Evolutionary conservation across 2,113 vertebrate genomes (phyloP).

Genomic region (Oncorhynchus mykiss): DNA sequence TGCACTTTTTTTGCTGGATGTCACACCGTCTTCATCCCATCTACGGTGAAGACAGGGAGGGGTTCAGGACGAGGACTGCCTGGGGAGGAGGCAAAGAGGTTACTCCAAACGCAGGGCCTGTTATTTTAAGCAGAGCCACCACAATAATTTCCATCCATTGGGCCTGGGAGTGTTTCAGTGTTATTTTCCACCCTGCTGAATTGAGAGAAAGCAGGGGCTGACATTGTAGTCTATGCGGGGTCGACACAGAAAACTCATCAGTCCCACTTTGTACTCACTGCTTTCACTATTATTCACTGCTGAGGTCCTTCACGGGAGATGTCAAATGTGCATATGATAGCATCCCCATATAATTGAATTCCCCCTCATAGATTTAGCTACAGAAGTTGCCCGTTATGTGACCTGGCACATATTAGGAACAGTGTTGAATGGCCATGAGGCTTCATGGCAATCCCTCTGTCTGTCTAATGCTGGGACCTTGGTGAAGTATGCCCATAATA

Average conservation of each 20-base stretch:
- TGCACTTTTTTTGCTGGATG: conserved; percentile 53
- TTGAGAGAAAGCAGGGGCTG: conserved; percentile 44
- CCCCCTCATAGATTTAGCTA: background rate
- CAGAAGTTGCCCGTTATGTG: background rate
- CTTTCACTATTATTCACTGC: background rate
- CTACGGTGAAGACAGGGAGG: conserved; percentile 25
- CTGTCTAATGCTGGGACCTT: background rate
- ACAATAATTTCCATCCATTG: conserved; percentile 33
- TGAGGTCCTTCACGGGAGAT: background rate
- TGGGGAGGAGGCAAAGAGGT: conserved; percentile 42
- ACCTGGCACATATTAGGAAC: background rate
- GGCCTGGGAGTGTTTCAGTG: background rate
- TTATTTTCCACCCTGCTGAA: conserved; percentile 15
- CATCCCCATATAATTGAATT: background rate
- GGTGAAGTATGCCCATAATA: no score
- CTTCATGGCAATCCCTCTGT: background rate
- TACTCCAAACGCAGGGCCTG: conserved; percentile 40
- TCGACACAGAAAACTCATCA: background rate
- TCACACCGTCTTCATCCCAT: conserved; percentile 35
- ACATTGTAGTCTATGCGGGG: conserved; percentile 20
- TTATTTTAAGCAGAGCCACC: conserved; percentile 52
- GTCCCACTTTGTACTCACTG: background rate
- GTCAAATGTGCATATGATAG: background rate
- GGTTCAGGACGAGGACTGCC: background rate
- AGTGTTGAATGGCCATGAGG: background rate